A percentile compares a stretch with the other conserved stretches of the same genome.
Conservation (phyloP, 1,140 invertebrate species). For the Eupeodes corollae region DNA sequence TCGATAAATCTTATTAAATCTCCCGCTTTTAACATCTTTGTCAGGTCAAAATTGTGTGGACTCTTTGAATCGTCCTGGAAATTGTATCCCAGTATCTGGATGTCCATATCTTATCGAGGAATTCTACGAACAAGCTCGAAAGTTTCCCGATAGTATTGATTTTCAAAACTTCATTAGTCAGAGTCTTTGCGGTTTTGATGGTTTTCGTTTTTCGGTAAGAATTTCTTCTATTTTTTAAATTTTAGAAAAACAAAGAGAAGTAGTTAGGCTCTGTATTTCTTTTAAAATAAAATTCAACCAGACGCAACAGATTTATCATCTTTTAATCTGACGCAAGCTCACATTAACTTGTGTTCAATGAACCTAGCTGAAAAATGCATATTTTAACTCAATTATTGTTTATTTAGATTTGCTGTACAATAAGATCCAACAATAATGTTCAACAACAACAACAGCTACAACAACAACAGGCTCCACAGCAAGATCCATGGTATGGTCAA, state of each 20-base stretch:
- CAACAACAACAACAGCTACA: not conserved
- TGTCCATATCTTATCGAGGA: constrained; percentile 38
- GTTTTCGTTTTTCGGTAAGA: constrained; percentile 36
- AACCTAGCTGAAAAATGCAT: no score
- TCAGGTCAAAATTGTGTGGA: constrained; percentile 32
- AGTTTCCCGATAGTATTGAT: constrained; percentile 13
- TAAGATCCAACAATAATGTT: not conserved
- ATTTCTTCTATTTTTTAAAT: not conserved
- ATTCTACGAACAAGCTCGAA: constrained; percentile 23
- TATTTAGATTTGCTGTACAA: constrained; percentile 1
- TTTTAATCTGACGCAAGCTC: not conserved
- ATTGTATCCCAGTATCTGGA: constrained; percentile 38
- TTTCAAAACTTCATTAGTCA: constrained; percentile 37
- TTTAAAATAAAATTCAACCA: not conserved
- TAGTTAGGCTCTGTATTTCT: no score
- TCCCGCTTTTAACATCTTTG: constrained; percentile 6
- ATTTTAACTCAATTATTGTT: no score
- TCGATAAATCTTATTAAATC: no score
- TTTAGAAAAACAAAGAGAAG: not conserved
- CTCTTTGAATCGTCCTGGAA: constrained; percentile 30
- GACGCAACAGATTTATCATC: not conserved
- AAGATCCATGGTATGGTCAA: no score
- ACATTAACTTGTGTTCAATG: not conserved
- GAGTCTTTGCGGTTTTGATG: constrained; percentile 44
- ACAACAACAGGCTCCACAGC: not conserved